Conservation (phyloP, 2,888 invertebrate genomes). For the Apodemia duryi region DNA sequence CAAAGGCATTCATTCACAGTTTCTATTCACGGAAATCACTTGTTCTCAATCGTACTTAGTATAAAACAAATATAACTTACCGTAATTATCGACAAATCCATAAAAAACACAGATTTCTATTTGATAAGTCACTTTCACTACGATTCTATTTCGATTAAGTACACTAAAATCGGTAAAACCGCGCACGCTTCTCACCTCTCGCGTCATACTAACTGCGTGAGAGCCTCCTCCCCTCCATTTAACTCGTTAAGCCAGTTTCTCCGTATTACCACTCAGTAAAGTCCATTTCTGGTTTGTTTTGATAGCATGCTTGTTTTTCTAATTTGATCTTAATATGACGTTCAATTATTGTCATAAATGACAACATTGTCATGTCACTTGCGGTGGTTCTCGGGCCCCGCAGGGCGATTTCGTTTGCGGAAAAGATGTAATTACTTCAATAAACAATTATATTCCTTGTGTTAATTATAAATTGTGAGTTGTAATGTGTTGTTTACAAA, state of each 20-base stretch:
- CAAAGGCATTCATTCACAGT: too few species aligned
- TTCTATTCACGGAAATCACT: too few species aligned
- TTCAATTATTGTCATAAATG: background rate
- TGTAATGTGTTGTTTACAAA: too few species aligned
- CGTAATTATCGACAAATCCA: background rate
- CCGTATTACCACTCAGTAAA: conserved; percentile 25
- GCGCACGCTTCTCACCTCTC: conserved; percentile 37
- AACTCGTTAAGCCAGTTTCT: conserved; percentile 16
- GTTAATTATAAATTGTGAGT: too few species aligned
- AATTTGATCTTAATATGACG: conserved; percentile 3
- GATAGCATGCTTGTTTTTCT: background rate
- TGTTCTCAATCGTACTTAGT: too few species aligned
- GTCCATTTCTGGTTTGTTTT: conserved; percentile 17
- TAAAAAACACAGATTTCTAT: conserved; percentile 2
- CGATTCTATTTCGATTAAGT: conserved; percentile 56
- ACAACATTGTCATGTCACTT: too few species aligned
- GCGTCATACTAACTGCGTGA: conserved; percentile 52
- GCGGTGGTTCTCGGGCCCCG: too few species aligned
- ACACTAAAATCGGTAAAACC: conserved; percentile 49
- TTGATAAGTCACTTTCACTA: conserved; percentile 57
- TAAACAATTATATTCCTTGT: too few species aligned
- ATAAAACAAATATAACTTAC: background rate
- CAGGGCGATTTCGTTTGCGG: too few species aligned
- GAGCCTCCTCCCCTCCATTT: conserved; percentile 36
- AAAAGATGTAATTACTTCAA: too few species aligned